Evolutionary conservation across 2,797 vertebrate genomes (phyloP), one percentile per base, ranked within the genome.

Genomic region (Pitangus sulphuratus): DNA sequence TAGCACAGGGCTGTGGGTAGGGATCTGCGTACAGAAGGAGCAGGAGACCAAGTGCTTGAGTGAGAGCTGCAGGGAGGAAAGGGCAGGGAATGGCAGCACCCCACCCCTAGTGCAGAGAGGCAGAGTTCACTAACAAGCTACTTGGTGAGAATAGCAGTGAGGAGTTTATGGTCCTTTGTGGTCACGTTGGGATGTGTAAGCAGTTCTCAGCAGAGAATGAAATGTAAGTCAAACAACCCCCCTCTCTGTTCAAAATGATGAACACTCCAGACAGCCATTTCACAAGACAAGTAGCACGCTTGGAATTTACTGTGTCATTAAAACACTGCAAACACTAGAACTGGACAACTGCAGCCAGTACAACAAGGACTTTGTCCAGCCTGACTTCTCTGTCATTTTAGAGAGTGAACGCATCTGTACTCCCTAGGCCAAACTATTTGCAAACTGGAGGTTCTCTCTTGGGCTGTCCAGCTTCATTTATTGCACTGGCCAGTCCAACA

Each of bases 151-250:
- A 25, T 0, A 58, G 35, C 45, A 68, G 3, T 26, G 24, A 89
- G 58, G 42, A 28, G 20, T 7, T 68, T 11, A 15, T 47, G 18
- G n/a, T 40, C 39, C 47, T 60, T 35, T n/a, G 47, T 53, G 33
- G 58, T 66, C 66, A 71, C 0, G 0, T 0, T 64, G 60, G 33
- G 68, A 58, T 0, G 0, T 33, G 20, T n/a, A 51, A 82, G 66
- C 13, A 35, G 54, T 62, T 88, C 56, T 89, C 31, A 56, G 50
- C 12, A 70, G 47, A 53, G 37, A 84, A 72, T 15, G 12, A 69
- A 53, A 68, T 14, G 14, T 22, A 70, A 78, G 83, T 57, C 35
- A 79, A 15, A 48, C 22, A 60, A 50, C 3, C 1, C 6, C 6
- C 2, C 26, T 35, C 35, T 25, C 53, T 45, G 56, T 72, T 31